Evolutionary conservation across 2,888 invertebrate genomes (phyloP), one percentile per base, ranked within the genome.

Genomic region (Campopleginae sp.): DNA sequence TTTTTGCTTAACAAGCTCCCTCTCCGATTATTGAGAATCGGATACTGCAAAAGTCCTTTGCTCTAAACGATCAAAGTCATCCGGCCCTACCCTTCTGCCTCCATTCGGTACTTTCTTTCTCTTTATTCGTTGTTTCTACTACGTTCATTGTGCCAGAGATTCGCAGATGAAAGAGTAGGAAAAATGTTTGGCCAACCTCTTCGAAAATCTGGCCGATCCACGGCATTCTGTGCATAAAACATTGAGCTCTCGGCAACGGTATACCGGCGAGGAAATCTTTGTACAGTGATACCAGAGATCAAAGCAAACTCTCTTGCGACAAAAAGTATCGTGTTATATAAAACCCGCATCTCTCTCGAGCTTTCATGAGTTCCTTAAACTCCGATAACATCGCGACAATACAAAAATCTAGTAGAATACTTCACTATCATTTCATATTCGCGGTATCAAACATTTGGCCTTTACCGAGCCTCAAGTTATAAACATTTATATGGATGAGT

Each of bases 31-130:
- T 23, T 38, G 54, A 42, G n/a, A 33, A 85, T 79, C 78, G 61
- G 44, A 66, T 76, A 63, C 46, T 58, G 19, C 19, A 72, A 81
- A 68, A 76, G 51, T 76, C 79, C n/a, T 70, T 66, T 23, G 27
- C 23, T 54, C 48, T 48, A 2, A 71, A 58, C 79, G 82, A 85
- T 85, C 85, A 85, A 85, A 85, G 85, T 75, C 61, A 58, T 82
- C 82, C 75, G 58, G 82, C 79, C 75, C 75, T 75, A 82, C 79
- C 74, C 38, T 27, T 12, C 51, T 23, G 61, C 42, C 63, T 31
- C 27, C 31, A 19, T 75, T 80, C 71, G 17, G 61, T 71, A 44
- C 66, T 17, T 78, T 48, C 54, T 63, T 23, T n/a, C 12, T 61
- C n/a, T 51, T 58, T 63, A 27, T 31, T 63, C 33, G 48, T 48